Percentiles rank a stretch among this genome's conserved stretches.
phyloP scores from a whole-genome alignment of 2,797 vertebrate species.

The Galaxias olidus region DNA sequence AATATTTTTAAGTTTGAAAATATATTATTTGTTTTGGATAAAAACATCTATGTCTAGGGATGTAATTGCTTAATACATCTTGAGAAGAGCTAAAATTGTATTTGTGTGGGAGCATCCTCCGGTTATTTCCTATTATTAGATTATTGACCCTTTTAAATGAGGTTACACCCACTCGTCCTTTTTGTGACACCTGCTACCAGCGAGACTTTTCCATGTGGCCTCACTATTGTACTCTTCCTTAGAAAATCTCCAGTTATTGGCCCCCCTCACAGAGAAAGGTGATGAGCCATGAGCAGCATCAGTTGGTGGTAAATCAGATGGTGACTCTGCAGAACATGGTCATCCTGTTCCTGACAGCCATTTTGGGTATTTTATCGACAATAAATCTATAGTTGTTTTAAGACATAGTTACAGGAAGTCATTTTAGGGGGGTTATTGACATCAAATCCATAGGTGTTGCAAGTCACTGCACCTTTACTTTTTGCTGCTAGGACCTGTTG shows the following conservation, averaged over 20 bases:
- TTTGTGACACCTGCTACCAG: slow-evolving; percentile 2
- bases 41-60: too few species aligned
- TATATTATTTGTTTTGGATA: too few species aligned
- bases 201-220: too few species aligned
- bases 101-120: not conserved
- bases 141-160: not conserved
- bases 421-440: not conserved
- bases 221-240: too few species aligned
- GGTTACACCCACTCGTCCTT: not conserved
- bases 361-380: slow-evolving; percentile 9
- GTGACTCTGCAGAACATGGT: not conserved
- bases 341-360: slow-evolving; percentile 12
- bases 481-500: not conserved
- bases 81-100: too few species aligned
- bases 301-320: slow-evolving; percentile 7
- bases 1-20: too few species aligned
- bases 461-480: not conserved
- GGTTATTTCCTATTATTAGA: not conserved
- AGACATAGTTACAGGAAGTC: not conserved
- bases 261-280: not conserved
- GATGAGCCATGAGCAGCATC: not conserved
- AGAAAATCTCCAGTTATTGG: not conserved
- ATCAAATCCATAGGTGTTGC: not conserved
- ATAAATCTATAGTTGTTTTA: slow-evolving; percentile 15
- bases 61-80: too few species aligned